Base-by-base conservation (phyloP, 2,113 vertebrate species). In the Talpa occidentalis region DNA sequence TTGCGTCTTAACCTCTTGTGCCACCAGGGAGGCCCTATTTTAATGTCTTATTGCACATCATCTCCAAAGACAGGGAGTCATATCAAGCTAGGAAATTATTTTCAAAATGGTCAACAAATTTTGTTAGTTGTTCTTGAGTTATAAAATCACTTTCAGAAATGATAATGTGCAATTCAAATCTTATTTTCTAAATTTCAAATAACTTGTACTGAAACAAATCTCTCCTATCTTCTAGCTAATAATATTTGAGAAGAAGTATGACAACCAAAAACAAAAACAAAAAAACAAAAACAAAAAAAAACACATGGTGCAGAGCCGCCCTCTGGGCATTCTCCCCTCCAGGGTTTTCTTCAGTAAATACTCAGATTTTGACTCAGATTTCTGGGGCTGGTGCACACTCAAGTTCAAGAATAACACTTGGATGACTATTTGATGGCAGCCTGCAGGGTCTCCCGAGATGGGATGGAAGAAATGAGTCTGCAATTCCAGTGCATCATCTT, bases 151-250 rank as follows among this genome's bases (percentile, higher is more conserved):
- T 90, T 84, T 59, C 21, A 35, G 11, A 81, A 2, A 24, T 47
- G 6, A 79, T 15, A 88, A 72, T 78, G 0, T 84, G 44, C 32
- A 93, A 89, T 80, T 72, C n/a, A 76, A 79, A 90, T 4, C 35
- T 74, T 59, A 40, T 35, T 83, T 93, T 88, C 24, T 79, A 4
- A 30, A 67, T 76, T 72, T 88, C 80, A 88, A 88, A 69, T 49
- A 42, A n/a, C 37, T 70, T 47, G 90, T 69, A 60, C 30, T 74
- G 30, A 30, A 83, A 70, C 22, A 78, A 94, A 73, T 56, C 10
- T 40, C 21, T 69, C 37, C 37, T 59, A 14, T 82, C 37, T 30
- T 86, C 6, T 26, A 82, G 40, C 40, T 87, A 87, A 59, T 85
- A 54, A 82, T 30, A 88, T 83, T 42, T 85, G 3, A 67, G 44